A percentile compares a stretch with the other conserved stretches of the same genome.
phyloP scores from a whole-genome alignment of 2,113 vertebrate genomes.

The Litocranius walleri region DNA sequence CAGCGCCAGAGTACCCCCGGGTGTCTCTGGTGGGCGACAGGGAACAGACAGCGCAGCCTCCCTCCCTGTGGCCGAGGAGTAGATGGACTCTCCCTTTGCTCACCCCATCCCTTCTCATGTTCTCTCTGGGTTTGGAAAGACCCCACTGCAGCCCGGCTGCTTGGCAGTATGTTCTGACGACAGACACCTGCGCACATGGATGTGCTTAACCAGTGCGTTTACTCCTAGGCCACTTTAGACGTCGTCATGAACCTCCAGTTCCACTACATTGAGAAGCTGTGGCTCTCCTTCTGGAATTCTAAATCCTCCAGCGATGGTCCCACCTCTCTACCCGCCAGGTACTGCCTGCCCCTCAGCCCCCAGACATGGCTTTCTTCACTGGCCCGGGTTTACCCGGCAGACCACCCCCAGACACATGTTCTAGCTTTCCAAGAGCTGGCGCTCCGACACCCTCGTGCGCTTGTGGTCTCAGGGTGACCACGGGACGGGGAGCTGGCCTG shows the following conservation, averaged over 20 bases:
- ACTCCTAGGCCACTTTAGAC: slow-evolving; percentile 91
- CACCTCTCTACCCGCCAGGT: slow-evolving; percentile 81
- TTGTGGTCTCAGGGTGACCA: neutral
- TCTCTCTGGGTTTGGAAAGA: neutral
- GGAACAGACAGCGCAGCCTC: neutral
- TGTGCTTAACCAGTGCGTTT: neutral
- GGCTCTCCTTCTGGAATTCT: slow-evolving; percentile 97
- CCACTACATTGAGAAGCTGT: slow-evolving; percentile 96
- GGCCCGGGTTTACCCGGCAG: neutral
- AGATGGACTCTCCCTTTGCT: neutral
- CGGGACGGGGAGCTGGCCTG: neutral
- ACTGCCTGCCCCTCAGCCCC: neutral
- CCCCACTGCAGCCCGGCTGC: neutral
- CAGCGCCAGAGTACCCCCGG: accelerated
- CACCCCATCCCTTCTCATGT: neutral
- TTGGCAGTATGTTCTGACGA: neutral
- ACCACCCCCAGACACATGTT: neutral
- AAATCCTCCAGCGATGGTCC: slow-evolving; percentile 86
- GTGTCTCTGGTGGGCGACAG: neutral
- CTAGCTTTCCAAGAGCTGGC: neutral
- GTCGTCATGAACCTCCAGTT: slow-evolving; percentile 98
- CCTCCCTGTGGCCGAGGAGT: neutral
- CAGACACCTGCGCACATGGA: accelerated
- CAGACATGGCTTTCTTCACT: neutral
- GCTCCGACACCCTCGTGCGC: accelerated